Percentiles rank a stretch among this genome's conserved stretches.
These are phyloP conservation scores for Choristoneura rosaceana DNA, from an alignment of 2,888 invertebrate genomes.

Conservation along the genomic window DNA sequence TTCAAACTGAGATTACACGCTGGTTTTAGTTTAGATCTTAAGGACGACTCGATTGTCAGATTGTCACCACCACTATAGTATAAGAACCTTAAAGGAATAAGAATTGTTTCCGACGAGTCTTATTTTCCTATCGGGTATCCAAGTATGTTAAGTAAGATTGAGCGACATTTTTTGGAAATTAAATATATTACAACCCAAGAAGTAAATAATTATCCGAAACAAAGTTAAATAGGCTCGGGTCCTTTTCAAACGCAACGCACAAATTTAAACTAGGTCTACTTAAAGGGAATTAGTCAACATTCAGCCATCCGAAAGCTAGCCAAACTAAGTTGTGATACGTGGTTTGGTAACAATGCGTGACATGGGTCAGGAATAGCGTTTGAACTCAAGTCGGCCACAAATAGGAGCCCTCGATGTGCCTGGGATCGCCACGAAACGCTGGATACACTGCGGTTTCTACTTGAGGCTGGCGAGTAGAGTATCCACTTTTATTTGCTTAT, in stretches of 20 bases:
- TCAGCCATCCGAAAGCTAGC: conserved; percentile 12
- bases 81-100: no score
- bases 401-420: not conserved
- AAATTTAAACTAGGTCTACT: conserved; percentile 7
- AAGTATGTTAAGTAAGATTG: no score
- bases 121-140: no score
- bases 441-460: conserved; percentile 18
- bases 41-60: no score
- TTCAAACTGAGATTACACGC: no score
- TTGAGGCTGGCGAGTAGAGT: not conserved
- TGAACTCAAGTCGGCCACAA: not conserved
- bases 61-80: no score
- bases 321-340: conserved; percentile 23
- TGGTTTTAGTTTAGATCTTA: no score
- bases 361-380: conserved; percentile 15
- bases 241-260: not conserved
- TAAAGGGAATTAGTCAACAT: conserved; percentile 2
- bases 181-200: not conserved
- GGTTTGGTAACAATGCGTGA: conserved; percentile 34
- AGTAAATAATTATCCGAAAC: not conserved
- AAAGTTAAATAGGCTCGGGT: not conserved
- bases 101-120: no score
- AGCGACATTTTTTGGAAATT: not conserved
- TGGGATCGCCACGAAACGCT: conserved; percentile 6
- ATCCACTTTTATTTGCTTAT: not conserved